Conservation (phyloP, 2,888 invertebrate species). For the Liodrosophila aerea region DNA sequence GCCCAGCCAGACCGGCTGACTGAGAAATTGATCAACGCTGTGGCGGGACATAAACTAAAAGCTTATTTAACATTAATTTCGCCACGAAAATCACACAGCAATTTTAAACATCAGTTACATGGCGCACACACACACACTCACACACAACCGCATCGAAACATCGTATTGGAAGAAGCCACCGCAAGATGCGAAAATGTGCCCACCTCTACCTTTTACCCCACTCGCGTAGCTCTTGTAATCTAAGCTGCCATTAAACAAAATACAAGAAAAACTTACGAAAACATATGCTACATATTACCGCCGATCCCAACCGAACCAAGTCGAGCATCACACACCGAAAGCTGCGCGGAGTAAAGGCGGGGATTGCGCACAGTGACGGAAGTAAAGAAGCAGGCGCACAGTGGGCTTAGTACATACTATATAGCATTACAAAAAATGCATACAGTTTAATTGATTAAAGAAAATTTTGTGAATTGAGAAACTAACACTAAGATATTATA, state of each 20-base stretch:
- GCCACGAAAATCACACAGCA: slow-evolving; percentile 79
- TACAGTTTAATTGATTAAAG: too few relatives aligned
- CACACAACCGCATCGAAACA: slow-evolving; percentile 1
- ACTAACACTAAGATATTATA: neutral
- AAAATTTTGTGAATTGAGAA: neutral
- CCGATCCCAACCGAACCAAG: slow-evolving; percentile 51
- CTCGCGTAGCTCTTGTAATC: slow-evolving; percentile 64
- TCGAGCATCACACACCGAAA: slow-evolving; percentile 40
- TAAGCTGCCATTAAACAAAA: slow-evolving; percentile 78
- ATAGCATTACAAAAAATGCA: too few relatives aligned
- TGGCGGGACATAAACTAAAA: slow-evolving; percentile 78
- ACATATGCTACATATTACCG: slow-evolving; percentile 77
- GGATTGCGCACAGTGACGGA: slow-evolving; percentile 58
- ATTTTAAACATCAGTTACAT: slow-evolving; percentile 75
- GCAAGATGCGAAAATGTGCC: slow-evolving; percentile 64
- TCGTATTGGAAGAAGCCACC: slow-evolving; percentile 53
- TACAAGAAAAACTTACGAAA: slow-evolving; percentile 78
- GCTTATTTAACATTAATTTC: slow-evolving; percentile 78
- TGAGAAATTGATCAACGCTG: slow-evolving; percentile 76
- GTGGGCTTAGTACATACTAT: too few relatives aligned
- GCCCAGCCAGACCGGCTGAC: slow-evolving; percentile 61
- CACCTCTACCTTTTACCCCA: slow-evolving; percentile 22
- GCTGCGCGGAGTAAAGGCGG: slow-evolving; percentile 19
- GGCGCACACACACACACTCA: slow-evolving; percentile 17
- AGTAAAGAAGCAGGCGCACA: slow-evolving; percentile 57